Base-by-base conservation (phyloP, 2,888 invertebrate species). In the Agrilus mali region DNA sequence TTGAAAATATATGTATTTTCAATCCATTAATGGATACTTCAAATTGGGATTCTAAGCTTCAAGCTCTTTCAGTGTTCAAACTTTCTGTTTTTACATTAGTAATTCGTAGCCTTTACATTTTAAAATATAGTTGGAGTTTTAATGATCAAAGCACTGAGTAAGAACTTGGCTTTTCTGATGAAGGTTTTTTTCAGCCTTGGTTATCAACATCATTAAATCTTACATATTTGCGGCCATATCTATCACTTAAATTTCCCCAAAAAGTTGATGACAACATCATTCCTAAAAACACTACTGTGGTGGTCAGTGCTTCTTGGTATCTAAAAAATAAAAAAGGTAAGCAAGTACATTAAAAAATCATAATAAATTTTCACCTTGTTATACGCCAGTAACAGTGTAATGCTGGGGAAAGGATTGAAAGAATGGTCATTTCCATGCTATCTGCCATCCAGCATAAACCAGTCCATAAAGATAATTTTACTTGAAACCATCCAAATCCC, bases 371-470 rank as follows among this genome's bases (percentile, higher is more conserved):
- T 53, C 57, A 76, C 76, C 76, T 74, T 57, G 82, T 78, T 50
- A 96, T 86, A 58, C 85, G 83, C 95, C 95, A 95, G 64, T 89
- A 87, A 65, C 95, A 96, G 60, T 92, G 92, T 41, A 96, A 70
- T 0, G 94, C 90, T 10, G 95, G 94, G 13, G 92, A 89, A 33
- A 96, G 69, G 49, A 96, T 92, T 54, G 92, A 90, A 33, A 95
- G 70, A 56, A 96, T 92, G 60, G 94, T 95, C 89, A 95, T 95
- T 70, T 95, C 95, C 94, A 95, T 95, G 43, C 93, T 92, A 65
- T 95, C 95, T 1, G 94, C 92, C 93, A 94, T 95, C 94, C 90
- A 87, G 61, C 88, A 87, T 1, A 88, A 69, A 0, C 89, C 89
- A 14, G 88, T 88, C 58, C 86, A 84, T 14, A 88, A 69, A 0